Conservation (phyloP, 2,888 invertebrate genomes). For the Psylliodes chrysocephalus region DNA sequence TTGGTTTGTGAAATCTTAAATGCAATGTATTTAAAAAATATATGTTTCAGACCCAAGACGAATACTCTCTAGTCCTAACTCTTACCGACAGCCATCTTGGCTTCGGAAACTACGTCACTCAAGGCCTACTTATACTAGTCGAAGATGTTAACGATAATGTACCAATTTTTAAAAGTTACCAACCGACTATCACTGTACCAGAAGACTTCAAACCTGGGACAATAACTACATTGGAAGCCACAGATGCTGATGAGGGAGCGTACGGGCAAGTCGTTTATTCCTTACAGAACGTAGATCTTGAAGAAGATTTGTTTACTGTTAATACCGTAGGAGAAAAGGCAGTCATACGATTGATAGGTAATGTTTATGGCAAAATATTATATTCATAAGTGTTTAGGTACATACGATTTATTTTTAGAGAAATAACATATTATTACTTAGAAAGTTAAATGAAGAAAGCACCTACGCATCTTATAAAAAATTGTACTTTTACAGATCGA, state of each 20-base stretch:
- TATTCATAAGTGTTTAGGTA: too few species aligned
- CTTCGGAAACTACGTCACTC: slow-evolving; percentile 88
- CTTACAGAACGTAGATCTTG: slow-evolving; percentile 83
- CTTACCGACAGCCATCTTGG: slow-evolving; percentile 88
- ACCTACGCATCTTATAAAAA: too few species aligned
- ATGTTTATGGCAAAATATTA: too few species aligned
- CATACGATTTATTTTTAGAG: too few species aligned
- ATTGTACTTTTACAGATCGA: too few species aligned
- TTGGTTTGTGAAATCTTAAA: too few species aligned
- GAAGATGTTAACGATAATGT: slow-evolving; percentile 94
- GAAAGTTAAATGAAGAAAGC: too few species aligned
- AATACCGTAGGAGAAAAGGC: slow-evolving; percentile 88
- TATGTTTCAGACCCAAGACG: slow-evolving; percentile 77
- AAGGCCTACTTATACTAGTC: slow-evolving; percentile 86
- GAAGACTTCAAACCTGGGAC: slow-evolving; percentile 83
- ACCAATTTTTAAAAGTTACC: slow-evolving; percentile 87
- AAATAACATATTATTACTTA: too few species aligned
- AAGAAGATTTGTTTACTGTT: slow-evolving; percentile 80
- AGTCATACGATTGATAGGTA: slow-evolving; percentile 78
- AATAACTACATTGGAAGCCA: slow-evolving; percentile 84
- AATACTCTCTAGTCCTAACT: slow-evolving; percentile 88
- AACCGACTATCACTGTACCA: slow-evolving; percentile 80
- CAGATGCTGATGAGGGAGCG: slow-evolving; percentile 89
- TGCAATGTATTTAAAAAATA: too few species aligned
- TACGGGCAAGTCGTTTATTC: slow-evolving; percentile 93